phyloP scores from a whole-genome alignment of 2,797 vertebrate species.

The Hippopotamyrus pictus region DNA sequence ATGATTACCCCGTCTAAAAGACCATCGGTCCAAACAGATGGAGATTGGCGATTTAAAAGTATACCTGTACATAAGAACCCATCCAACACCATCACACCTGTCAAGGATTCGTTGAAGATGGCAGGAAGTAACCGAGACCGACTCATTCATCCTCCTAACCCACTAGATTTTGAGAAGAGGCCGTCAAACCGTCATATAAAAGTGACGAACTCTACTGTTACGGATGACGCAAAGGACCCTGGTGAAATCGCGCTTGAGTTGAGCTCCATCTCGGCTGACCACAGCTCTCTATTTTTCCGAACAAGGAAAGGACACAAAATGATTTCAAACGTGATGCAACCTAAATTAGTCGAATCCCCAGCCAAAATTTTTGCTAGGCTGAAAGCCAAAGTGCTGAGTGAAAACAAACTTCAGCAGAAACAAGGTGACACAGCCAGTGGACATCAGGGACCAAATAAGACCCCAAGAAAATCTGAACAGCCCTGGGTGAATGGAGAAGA shows the following conservation, averaged over 20 bases:
- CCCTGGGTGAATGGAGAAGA: conserved; percentile 2
- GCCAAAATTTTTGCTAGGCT: conserved; percentile 64
- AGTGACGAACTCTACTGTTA: conserved; percentile 37
- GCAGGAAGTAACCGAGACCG: neutral
- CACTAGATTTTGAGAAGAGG: neutral
- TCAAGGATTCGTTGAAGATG: conserved; percentile 10
- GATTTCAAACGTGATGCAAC: conserved; percentile 13
- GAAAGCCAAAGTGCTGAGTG: conserved; percentile 54
- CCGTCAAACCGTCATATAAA: neutral
- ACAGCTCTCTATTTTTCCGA: neutral
- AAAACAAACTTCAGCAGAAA: conserved; percentile 18
- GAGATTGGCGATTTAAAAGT: neutral
- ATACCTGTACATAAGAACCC: conserved; percentile 15
- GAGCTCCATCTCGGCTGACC: conserved; percentile 25
- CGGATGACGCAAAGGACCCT: neutral
- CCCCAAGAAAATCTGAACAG: conserved; percentile 21
- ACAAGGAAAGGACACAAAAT: conserved; percentile 20
- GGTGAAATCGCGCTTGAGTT: conserved; percentile 26
- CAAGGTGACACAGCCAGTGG: neutral
- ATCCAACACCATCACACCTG: neutral
- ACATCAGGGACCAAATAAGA: neutral
- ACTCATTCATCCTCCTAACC: neutral
- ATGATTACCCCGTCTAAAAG: conserved; percentile 18
- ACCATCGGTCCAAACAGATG: neutral
- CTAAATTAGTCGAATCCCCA: conserved; percentile 44